These are phyloP conservation scores for Ectemnius lituratus DNA, from an alignment of 2,888 invertebrate species.

Conservation along the genomic window DNA sequence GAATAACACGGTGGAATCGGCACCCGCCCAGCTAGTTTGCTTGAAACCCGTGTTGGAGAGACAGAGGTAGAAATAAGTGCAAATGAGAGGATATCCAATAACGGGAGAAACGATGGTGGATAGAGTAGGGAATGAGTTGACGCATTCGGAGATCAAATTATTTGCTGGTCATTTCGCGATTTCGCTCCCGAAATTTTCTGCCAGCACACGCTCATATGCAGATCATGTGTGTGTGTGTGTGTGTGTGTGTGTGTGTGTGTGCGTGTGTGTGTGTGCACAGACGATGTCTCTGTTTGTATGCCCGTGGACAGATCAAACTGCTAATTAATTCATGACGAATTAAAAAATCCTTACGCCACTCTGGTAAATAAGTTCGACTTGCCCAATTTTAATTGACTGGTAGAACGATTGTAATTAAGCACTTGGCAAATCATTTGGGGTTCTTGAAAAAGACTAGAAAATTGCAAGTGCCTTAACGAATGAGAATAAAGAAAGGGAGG, in stretches of 20 bases:
- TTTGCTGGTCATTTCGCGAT: slow-evolving; percentile 50
- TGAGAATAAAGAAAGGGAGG: background rate
- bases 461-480: background rate
- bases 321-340: slow-evolving; percentile 37
- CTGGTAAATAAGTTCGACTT: background rate
- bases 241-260: slow-evolving; percentile 15
- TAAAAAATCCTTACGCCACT: slow-evolving; percentile 23
- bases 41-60: too few relatives aligned
- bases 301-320: slow-evolving; percentile 13
- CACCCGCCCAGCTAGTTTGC: too few relatives aligned
- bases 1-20: background rate
- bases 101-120: too few relatives aligned
- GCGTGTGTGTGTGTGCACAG: background rate
- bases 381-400: background rate
- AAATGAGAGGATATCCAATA: too few relatives aligned
- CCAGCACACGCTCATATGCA: slow-evolving; percentile 22
- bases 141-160: slow-evolving; percentile 39
- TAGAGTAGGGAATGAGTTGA: too few relatives aligned
- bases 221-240: slow-evolving; percentile 21
- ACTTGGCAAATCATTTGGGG: background rate
- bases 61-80: too few relatives aligned
- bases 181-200: slow-evolving; percentile 22
- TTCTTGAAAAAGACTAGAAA: background rate
- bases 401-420: background rate
- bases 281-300: background rate